Evolutionary conservation across 1,140 invertebrate genomes (phyloP), one percentile per base, ranked within the genome.

Genomic region (Choristoneura fumiferana): DNA sequence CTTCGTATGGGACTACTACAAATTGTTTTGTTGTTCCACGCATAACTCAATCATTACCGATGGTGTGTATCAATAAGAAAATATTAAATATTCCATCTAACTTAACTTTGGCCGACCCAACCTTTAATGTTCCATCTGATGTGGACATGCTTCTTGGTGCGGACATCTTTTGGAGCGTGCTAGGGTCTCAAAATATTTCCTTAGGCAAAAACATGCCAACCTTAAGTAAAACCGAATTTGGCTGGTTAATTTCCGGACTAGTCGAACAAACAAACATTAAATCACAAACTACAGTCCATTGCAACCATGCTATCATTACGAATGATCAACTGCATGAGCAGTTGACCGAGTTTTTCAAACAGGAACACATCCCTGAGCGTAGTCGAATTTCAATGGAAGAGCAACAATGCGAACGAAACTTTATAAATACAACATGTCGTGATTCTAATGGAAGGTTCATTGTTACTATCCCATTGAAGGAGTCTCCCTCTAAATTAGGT

Each of bases 231-330:
- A 58, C 57, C 12, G 22, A 58, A 52, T 53, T 52, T n/a, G 57
- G 57, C 12, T 58, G 43, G 43, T 52, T 58, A 52, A 15, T 58
- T 13, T 37, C 43, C 4, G 43, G 43, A 37, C 9, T 17, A n/a
- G n/a, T n/a, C n/a, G n/a, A 53, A 29, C 6, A 4, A 3, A 57
- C 34, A 9, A 10, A 8, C 52, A 13, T 13, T 8, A 17, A 58
- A 52, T 52, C n/a, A n/a, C n/a, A n/a, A n/a, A n/a, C n/a, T n/a
- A 53, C 57, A 58, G 43, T 52, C 57, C 57, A 58, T 34, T 58
- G 43, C 35, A 36, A 37, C 17, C 17, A 37, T 15, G 12, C 15
- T 13, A 36, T 29, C 8, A 29, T n/a, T 36, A 35, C 4, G 6
- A 29, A 54, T 9, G 12, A n/a, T 17, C 10, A 54, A 33, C 33